Evolutionary conservation across 2,113 vertebrate species (phyloP).

Genomic region (Urocynchramus pylzowi): DNA sequence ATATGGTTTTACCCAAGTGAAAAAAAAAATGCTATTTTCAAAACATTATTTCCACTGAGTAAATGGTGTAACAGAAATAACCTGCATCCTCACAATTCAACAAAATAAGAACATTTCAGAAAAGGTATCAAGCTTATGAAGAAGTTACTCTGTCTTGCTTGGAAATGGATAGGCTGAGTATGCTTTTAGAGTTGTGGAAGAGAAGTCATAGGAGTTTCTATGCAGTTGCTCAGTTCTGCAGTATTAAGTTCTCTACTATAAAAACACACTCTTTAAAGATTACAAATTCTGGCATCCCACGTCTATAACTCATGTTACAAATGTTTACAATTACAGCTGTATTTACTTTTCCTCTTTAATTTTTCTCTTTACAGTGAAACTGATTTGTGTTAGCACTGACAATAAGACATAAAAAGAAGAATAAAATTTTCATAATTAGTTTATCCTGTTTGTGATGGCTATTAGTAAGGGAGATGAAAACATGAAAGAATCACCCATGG

Average conservation of each 20-base stretch:
- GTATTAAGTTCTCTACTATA: neutral
- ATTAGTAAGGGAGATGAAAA: neutral
- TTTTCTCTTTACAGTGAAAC: neutral
- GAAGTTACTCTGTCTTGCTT: neutral
- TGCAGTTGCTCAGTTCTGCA: neutral
- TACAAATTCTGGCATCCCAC: neutral
- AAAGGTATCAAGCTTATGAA: neutral
- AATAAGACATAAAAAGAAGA: neutral
- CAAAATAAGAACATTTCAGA: neutral
- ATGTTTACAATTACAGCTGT: conserved; percentile 21
- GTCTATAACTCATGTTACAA: neutral
- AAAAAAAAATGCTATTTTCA: neutral
- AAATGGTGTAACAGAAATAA: neutral
- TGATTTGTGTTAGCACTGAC: conserved; percentile 21
- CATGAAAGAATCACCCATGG: neutral
- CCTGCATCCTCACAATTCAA: neutral
- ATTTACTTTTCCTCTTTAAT: neutral
- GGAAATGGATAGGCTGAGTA: neutral
- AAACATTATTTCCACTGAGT: neutral
- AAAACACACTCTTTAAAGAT: neutral
- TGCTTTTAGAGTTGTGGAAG: neutral
- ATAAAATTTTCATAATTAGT: neutral
- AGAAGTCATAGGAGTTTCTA: neutral
- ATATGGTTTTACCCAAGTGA: neutral
- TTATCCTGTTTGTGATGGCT: neutral